phyloP scores from a whole-genome alignment of 2,797 vertebrate species.

The Enteromius argenteus region DNA sequence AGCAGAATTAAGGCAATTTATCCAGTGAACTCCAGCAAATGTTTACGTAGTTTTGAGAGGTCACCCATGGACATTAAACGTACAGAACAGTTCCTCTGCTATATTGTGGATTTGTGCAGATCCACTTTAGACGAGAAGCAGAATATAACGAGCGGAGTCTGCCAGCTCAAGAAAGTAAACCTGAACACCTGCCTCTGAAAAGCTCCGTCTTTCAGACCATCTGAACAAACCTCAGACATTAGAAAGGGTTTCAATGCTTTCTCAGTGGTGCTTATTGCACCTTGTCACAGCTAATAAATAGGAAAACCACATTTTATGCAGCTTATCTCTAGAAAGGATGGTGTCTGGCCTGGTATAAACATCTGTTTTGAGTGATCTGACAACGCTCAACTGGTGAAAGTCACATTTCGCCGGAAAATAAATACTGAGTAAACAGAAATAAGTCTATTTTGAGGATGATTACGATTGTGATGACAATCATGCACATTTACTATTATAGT shows the following conservation, averaged over 20 bases:
- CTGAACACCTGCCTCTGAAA: constrained; percentile 3
- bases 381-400: not conserved
- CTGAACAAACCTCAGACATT: not conserved
- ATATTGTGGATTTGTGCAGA: not conserved
- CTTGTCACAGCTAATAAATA: not conserved
- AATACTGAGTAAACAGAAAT: not conserved
- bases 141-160: not conserved
- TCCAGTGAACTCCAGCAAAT: constrained; percentile 31
- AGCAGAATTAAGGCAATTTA: constrained; percentile 29
- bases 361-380: not conserved
- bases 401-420: not conserved
- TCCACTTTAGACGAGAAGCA: constrained; percentile 5
- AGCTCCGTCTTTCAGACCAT: not conserved
- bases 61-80: not conserved
- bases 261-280: not conserved
- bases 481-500: not conserved
- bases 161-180: not conserved
- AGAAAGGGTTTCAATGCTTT: not conserved
- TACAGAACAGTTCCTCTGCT: not conserved
- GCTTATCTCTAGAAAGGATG: not conserved
- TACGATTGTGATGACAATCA: not conserved
- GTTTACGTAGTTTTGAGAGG: not conserved
- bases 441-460: not conserved
- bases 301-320: not conserved
- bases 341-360: not conserved